Evolutionary conservation across 1,140 invertebrate species (phyloP).

Genomic region (Lordiphosa mommai): DNA sequence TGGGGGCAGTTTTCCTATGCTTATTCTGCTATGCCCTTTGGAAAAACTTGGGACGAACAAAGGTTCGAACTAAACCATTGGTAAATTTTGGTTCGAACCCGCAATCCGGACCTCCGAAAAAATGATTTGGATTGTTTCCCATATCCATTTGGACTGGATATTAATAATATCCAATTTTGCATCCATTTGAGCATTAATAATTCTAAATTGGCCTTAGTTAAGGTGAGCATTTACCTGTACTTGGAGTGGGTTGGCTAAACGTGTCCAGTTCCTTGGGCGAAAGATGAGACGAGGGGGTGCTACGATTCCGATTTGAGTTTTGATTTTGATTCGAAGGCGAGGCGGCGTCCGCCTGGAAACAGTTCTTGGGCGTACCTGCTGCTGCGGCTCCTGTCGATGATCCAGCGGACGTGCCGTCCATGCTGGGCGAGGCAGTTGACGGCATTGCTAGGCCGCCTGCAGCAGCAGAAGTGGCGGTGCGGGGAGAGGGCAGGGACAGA

Average conservation of each 20-base stretch:
- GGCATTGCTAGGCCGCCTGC: conserved; percentile 81
- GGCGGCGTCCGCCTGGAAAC: conserved; percentile 43
- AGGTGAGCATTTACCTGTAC: conserved; percentile 27
- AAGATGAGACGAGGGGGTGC: conserved; percentile 85
- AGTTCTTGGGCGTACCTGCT: conserved; percentile 32
- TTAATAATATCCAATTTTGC: no score
- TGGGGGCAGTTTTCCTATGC: no score
- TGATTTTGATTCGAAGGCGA: conserved; percentile 57
- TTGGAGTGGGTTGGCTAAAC: conserved; percentile 30
- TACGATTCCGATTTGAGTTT: conserved; percentile 82
- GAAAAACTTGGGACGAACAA: no score
- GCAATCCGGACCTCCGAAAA: no score
- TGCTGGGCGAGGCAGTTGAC: conserved; percentile 83
- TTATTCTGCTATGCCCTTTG: no score
- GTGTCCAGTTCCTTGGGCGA: conserved; percentile 81
- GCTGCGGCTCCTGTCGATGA: conserved; percentile 24
- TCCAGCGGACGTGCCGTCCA: conserved; percentile 28
- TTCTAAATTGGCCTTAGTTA: no score
- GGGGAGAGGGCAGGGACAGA: conserved; percentile 86
- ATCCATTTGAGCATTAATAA: no score
- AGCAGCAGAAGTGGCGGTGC: conserved; percentile 80
- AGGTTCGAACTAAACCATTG: no score
- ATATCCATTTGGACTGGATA: no score
- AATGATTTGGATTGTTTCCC: no score
- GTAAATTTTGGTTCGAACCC: no score